Conservation (phyloP, 2,888 invertebrate genomes). For the Epinotia ramella region DNA sequence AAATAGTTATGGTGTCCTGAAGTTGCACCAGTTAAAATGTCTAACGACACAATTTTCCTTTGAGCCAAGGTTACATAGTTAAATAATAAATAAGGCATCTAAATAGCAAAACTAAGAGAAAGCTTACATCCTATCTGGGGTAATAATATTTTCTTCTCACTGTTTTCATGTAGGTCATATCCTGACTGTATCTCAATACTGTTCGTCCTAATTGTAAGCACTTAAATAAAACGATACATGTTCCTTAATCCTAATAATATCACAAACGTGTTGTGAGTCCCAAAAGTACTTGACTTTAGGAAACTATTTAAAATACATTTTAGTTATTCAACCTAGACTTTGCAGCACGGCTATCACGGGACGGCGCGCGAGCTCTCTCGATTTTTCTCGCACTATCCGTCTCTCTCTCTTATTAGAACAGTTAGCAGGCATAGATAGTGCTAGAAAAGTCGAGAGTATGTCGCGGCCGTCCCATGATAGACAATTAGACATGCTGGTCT, state of each 20-base stretch:
- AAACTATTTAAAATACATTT: constrained; percentile 25
- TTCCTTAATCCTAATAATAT: constrained; percentile 40
- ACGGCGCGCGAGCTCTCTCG: no score
- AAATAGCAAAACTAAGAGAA: constrained; percentile 14
- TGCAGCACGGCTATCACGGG: no score
- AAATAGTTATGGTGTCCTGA: not conserved
- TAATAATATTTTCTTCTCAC: constrained; percentile 35
- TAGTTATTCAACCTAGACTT: constrained; percentile 11
- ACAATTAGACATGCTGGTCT: no score
- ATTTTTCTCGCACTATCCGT: no score
- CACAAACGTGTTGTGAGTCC: constrained; percentile 41
- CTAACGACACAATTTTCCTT: constrained; percentile 4
- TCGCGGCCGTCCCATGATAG: no score
- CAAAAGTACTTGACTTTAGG: constrained; percentile 27
- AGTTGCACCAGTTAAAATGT: not conserved
- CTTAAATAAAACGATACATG: constrained; percentile 17
- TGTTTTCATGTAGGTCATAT: constrained; percentile 28
- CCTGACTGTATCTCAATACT: constrained; percentile 41
- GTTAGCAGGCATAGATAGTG: no score
- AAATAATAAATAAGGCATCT: constrained; percentile 32
- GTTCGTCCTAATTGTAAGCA: constrained; percentile 32
- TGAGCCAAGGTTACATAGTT: constrained; percentile 14
- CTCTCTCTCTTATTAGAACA: no score
- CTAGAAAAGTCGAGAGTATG: no score
- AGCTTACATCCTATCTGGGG: constrained; percentile 32